Evolutionary conservation across 2,113 vertebrate genomes (phyloP), one percentile per base, ranked within the genome.

Genomic region (Alligator mississippiensis): DNA sequence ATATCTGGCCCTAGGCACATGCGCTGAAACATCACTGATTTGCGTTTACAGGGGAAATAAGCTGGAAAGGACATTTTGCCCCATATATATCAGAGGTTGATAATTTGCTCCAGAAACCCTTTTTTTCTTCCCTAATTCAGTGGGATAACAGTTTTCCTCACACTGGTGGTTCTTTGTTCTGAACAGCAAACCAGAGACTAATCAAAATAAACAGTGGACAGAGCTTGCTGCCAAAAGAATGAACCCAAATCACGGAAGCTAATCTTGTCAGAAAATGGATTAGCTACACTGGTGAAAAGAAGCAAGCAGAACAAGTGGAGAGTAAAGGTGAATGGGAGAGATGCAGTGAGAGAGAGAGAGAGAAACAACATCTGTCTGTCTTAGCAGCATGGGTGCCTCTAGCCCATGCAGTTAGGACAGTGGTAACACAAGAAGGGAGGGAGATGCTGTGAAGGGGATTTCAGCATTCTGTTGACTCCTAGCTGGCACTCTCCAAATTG

Each of bases 211-310:
- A 21, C 18, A 61, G 62, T 76, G 34, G 60, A 63, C 14, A 16
- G 3, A 9, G 66, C 63, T 57, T 77, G 57, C 55, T 70, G 62
- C 80, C 89, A 24, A 61, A 30, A 90, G 58, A 90, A 85, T 18
- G 61, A 79, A 18, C 2, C 47, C 0, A 1, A 62, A 81, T 85
- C 82, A 47, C n/a, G 75, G 19, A 79, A 93, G 75, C 8, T 82
- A 85, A 76, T 74, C 80, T 93, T 81, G 90, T 18, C 47, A 80
- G 89, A 89, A 92, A 92, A 66, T 14, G 78, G 66, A 82, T 84
- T 60, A 66, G 61, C 64, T 84, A 54, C 1, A 84, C 6, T 72
- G n/a, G 47, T n/a, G 76, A 82, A 85, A 88, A 83, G 34, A 96
- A 90, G 91, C 77, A 80, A 16, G 8, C 0, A 2, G 24, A 72